Evolutionary conservation across 2,797 vertebrate species (phyloP).

Genomic region (Todus mexicanus): DNA sequence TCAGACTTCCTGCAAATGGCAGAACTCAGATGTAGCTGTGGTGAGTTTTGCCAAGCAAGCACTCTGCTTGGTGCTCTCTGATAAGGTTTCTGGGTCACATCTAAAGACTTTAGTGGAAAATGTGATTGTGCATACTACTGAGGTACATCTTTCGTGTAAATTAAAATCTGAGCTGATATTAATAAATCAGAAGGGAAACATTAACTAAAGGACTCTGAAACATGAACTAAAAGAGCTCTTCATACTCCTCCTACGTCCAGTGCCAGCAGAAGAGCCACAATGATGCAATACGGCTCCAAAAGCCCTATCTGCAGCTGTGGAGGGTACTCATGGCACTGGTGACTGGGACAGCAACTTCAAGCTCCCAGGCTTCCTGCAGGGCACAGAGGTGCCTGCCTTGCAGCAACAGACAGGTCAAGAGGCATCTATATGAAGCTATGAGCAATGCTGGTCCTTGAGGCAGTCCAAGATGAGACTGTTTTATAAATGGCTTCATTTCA

Average conservation of each 20-base stretch:
- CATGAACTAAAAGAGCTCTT: not conserved
- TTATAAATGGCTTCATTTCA: not conserved
- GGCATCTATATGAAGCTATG: not conserved
- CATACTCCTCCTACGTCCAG: not conserved
- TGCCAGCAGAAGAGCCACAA: not conserved
- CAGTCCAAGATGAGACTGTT: not conserved
- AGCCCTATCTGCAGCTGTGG: not conserved
- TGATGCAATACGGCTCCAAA: not conserved
- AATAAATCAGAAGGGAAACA: not conserved
- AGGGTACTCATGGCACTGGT: not conserved
- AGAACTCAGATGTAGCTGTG: not conserved
- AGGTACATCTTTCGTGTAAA: not conserved
- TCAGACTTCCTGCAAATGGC: not conserved
- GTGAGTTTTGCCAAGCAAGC: not conserved
- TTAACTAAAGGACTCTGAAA: not conserved
- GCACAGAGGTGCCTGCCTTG: not conserved
- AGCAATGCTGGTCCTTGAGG: not conserved
- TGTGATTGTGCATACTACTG: not conserved
- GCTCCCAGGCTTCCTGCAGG: accelerated
- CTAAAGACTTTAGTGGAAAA: not conserved
- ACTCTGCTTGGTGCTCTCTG: not conserved
- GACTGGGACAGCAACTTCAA: not conserved
- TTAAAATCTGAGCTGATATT: not conserved
- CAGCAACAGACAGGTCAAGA: not conserved
- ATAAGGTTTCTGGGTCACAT: conserved; percentile 23